Base-by-base conservation (phyloP, 2,888 invertebrate species). In the Chymomyza fuscimana region DNA sequence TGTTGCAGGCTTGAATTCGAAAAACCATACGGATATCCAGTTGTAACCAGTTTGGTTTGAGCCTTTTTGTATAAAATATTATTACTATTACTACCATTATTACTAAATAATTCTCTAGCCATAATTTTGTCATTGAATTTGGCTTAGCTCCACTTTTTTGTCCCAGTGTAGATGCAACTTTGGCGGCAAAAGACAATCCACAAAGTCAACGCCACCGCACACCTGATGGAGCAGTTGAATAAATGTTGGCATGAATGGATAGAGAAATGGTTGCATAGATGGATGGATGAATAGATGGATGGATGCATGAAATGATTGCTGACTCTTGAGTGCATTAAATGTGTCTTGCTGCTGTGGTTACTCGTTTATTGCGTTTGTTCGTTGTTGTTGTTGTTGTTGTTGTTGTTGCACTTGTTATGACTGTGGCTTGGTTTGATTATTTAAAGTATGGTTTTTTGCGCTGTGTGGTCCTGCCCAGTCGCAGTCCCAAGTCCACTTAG, bases 191-290 rank as follows among this genome's bases (percentile, higher is more conserved):
- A 66, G 6, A 58, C 69, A 62, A 69, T 66, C 74, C 75, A 80
- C 80, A 75, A 87, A 75, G 87, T 77, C 82, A 82, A 85, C 86
- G 86, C 77, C 82, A 80, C 87, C 89, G 67, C 89, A 89, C 88
- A 85, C 89, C 89, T 89, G 84, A 89, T 76, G 76, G 74, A 72
- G 66, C 67, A 70, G 66, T 50, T 63, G 63, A 59, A 64, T 68
- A 59, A 40, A 54, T 54, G 56, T 12, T 25, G 19, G 56, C 16
- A 25, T 19, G 19, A 40, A 61, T 36, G 29, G 29, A 59, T 16
- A 19, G 32, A 59, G 32, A n/a, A 36, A 32, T 59, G n/a, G 7
- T 10, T 46, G 40, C 12, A 59, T 7, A 25, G 25, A 6, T 52
- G 22, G 10, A 16, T n/a, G 40, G 6, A 46, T 67, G 51, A 15